These are phyloP conservation scores for Lagopus muta DNA, from an alignment of 2,113 vertebrate species.

Conservation along the genomic window DNA sequence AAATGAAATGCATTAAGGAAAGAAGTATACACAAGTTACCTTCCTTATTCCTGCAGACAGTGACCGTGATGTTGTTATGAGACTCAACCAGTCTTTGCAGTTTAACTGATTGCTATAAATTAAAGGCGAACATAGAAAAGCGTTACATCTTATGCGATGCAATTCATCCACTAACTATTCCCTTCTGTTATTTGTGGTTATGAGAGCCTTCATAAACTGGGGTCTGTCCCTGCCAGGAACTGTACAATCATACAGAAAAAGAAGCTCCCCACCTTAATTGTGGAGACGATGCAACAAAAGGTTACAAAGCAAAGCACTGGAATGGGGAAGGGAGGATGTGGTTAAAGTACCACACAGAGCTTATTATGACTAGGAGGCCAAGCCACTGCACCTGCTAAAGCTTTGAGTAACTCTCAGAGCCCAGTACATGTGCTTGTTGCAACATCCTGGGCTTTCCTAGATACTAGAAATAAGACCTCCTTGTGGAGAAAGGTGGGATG, in stretches of 20 bases:
- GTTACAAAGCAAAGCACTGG: not conserved
- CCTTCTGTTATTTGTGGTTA: not conserved
- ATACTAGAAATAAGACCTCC: not conserved
- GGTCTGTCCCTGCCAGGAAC: not conserved
- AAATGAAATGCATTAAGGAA: not conserved
- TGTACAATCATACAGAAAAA: not conserved
- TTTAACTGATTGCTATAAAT: slow-evolving; percentile 84
- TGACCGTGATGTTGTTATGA: slow-evolving; percentile 79
- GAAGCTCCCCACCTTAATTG: slow-evolving; percentile 12
- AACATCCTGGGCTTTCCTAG: not conserved
- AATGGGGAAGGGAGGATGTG: slow-evolving; percentile 47
- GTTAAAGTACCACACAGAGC: slow-evolving; percentile 9
- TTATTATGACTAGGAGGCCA: not conserved
- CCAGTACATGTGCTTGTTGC: not conserved
- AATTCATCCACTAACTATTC: slow-evolving; percentile 8
- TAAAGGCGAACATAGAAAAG: slow-evolving; percentile 47
- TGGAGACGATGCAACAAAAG: not conserved
- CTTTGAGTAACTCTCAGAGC: not conserved
- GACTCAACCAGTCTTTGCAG: slow-evolving; percentile 82
- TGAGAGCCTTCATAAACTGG: not conserved
- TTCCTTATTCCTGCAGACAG: slow-evolving; percentile 76
- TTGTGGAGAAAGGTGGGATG: not conserved
- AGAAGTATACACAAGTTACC: slow-evolving; percentile 70
- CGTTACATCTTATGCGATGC: slow-evolving; percentile 1
- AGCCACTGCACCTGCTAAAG: not conserved